These are phyloP conservation scores for Melanaphis sacchari DNA, from an alignment of 1,140 invertebrate species.

Conservation along the genomic window DNA sequence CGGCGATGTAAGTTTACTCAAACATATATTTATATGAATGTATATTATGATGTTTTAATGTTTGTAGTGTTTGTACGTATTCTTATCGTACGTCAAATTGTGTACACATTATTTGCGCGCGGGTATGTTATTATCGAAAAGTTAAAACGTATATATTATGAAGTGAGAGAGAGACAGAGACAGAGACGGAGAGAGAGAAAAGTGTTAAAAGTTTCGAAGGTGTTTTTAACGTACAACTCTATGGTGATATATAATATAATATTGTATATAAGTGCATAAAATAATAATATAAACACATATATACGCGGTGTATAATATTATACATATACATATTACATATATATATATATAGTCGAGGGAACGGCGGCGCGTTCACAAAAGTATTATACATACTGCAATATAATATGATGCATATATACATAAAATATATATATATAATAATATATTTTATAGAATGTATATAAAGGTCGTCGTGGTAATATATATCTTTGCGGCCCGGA, in stretches of 20 bases:
- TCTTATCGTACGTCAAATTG: background rate
- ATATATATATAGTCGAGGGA: background rate
- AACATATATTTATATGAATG: background rate
- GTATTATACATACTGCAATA: too few relatives aligned
- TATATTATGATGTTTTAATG: background rate
- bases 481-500: slow-evolving; percentile 48
- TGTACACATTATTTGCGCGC: too few relatives aligned
- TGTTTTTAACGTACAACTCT: slow-evolving; percentile 2
- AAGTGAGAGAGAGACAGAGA: background rate
- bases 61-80: background rate
- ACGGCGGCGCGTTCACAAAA: background rate
- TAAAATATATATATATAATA: background rate
- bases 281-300: background rate
- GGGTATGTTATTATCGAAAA: background rate
- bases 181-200: background rate
- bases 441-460: background rate
- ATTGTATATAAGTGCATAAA: background rate
- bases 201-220: slow-evolving; percentile 41
- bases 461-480: slow-evolving; percentile 55
- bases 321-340: background rate
- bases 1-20: background rate
- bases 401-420: background rate
- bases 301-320: too few relatives aligned
- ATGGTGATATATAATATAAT: background rate
- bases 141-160: background rate